Percentiles rank a stretch among this genome's conserved stretches.
These are phyloP conservation scores for Peucedramus taeniatus DNA, from an alignment of 2,113 vertebrate species.

Conservation along the genomic window DNA sequence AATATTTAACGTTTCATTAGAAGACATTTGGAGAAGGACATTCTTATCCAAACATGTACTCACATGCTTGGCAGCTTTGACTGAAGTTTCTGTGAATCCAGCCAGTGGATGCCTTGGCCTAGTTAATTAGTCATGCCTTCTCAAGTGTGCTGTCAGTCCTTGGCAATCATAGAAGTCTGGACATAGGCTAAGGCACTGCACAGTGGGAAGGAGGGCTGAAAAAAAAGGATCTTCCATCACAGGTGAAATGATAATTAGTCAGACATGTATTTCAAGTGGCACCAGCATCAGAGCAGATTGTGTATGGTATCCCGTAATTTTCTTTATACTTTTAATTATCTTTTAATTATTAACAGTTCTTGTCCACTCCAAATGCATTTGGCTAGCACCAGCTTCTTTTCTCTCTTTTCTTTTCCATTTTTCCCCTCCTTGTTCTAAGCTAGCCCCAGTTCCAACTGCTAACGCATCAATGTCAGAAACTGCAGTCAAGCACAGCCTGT, in stretches of 20 bases:
- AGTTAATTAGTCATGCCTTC: conserved; percentile 70
- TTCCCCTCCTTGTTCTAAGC: conserved; percentile 43
- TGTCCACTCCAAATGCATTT: conserved; percentile 60
- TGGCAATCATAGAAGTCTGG: conserved; percentile 60
- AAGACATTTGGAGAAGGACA: neutral
- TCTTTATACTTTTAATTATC: conserved; percentile 62
- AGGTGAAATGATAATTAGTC: conserved; percentile 49
- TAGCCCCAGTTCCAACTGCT: conserved; percentile 67
- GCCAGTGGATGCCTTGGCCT: conserved; percentile 52
- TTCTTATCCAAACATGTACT: conserved; percentile 29
- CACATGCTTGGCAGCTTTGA: conserved; percentile 32
- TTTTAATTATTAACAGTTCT: conserved; percentile 61
- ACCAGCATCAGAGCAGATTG: conserved; percentile 29
- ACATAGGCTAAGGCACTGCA: conserved; percentile 43
- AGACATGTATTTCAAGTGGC: neutral
- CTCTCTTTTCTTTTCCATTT: neutral
- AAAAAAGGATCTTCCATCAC: conserved; percentile 17
- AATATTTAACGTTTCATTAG: conserved; percentile 46
- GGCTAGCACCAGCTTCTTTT: neutral
- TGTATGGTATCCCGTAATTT: neutral
- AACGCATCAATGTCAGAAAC: conserved; percentile 77
- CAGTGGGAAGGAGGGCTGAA: conserved; percentile 37
- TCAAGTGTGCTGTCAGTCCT: conserved; percentile 61
- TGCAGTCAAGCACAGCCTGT: conserved; percentile 76
- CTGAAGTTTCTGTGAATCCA: conserved; percentile 6